Base-by-base conservation (phyloP, 2,888 invertebrate genomes). In the Synergus gifuensis region DNA sequence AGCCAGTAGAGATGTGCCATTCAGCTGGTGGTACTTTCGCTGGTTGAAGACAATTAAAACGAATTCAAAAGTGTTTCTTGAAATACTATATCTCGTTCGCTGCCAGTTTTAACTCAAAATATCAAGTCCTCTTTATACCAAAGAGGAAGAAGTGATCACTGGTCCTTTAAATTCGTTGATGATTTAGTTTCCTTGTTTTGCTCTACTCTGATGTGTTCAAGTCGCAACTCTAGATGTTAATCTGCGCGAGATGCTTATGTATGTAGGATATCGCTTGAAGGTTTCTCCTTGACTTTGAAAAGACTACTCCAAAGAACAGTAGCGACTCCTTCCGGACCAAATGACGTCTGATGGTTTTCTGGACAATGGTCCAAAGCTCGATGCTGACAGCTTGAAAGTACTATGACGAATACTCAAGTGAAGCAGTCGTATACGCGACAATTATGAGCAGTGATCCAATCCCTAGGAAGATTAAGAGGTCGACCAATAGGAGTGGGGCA, bases 1-100 rank as follows among this genome's bases (percentile, higher is more conserved):
- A 90, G 84, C 88, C 90, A 89, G 77, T 90, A 90, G 80, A 90
- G 84, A 58, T 87, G 87, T 85, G 90, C 89, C 90, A 90, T 90
- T 86, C 86, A 85, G 54, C 49, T 54, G 54, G 36, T 73, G 49
- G 5, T 44, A 42, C 18, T 44, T 67, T 67, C 46, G 7, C 8
- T 46, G 66, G 40, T 42, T 28, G 42, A 42, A 18, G 9, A 58
- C n/a, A 18, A 9, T 58, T 11, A 28, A 22, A 44, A 22, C 2
- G 7, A 67, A 44, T 44, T 42, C 11, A 14, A 67, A 14, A 44
- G 22, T 18, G 9, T 3, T 69, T 69, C n/a, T 67, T 4, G 42
- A 67, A 67, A 42, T 67, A 11, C 18, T 67, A 42, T 18, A 67
- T 42, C 40, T 67, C 40, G 12, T 67, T 44, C 42, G 62, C 62